Base-by-base conservation (phyloP, 2,113 vertebrate genomes). In the Triplophysa siluroides region DNA sequence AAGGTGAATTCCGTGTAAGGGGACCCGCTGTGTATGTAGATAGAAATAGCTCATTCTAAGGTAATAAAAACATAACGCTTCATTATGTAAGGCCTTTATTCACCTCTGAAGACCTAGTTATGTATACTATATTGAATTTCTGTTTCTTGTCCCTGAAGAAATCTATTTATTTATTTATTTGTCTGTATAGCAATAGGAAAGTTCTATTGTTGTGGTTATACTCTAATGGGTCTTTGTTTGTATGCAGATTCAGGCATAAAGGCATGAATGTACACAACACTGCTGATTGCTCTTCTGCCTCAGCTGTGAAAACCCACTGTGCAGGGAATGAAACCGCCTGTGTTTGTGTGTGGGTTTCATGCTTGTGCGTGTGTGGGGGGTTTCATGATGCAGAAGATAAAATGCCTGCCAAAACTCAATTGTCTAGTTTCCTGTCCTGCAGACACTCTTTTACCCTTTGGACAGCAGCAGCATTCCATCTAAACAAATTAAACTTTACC, bases 261-360 rank as follows among this genome's bases (percentile, higher is more conserved):
- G 41, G 41, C 61, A 71, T 69, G 75, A 81, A 66, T 74, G 66
- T 54, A 33, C 47, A 33, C 61, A 62, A 45, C 72, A 81, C 75
- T 52, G 21, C 68, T 84, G 83, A 81, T 84, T 84, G 79, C 79
- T 70, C 63, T 43, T 75, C 70, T 75, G 76, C 58, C 41, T 60
- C 64, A 14, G 58, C 79, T 78, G 74, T 81, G 78, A 68, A 76
- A 68, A 19, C 83, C 75, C 66, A 71, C 83, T 81, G 83, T 78
- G 69, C 68, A 68, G 29, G 69, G 80, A 68, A 68, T 76, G 62
- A 78, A 45, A 65, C 50, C 69, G 52, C 68, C n/a, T 80, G 62
- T 60, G 61, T 74, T 29, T 29, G 62, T 45, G 18, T 38, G 54
- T 80, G 68, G 10, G 29, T 79, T 68, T 52, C 50, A 52, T 52